These are phyloP conservation scores for Caenorhabditis sp. DNA, from an alignment of 2,888 invertebrate genomes.

Conservation along the genomic window DNA sequence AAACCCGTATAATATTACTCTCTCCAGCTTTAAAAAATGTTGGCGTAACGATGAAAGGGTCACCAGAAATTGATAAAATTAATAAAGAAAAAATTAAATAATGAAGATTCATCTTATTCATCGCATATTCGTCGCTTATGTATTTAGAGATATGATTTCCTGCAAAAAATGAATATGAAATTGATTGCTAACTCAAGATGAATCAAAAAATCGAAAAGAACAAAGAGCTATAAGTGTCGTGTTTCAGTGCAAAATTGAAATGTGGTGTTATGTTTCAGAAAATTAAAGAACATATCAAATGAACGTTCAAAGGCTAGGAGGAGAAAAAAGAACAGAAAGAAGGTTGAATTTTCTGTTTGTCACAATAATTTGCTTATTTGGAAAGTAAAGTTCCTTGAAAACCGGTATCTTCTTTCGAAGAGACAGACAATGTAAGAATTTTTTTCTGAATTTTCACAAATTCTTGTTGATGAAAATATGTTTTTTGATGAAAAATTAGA, in stretches of 20 bases:
- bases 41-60: neutral
- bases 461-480: no score
- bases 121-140: neutral
- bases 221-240: constrained; percentile 6
- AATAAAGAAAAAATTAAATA: neutral
- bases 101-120: neutral
- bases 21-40: neutral
- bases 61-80: neutral
- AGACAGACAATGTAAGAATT: no score
- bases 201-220: constrained; percentile 3
- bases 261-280: neutral
- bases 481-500: no score
- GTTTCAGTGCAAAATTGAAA: neutral
- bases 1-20: neutral
- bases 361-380: no score
- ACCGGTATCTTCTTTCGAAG: no score
- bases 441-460: no score
- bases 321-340: no score
- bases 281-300: neutral
- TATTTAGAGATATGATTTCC: neutral
- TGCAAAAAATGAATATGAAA: neutral
- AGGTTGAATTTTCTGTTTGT: no score
- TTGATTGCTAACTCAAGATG: neutral
- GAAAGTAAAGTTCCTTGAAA: no score
- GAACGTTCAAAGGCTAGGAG: no score